phyloP scores from a whole-genome alignment of 2,797 vertebrate species.

The Heliangelus exortis region DNA sequence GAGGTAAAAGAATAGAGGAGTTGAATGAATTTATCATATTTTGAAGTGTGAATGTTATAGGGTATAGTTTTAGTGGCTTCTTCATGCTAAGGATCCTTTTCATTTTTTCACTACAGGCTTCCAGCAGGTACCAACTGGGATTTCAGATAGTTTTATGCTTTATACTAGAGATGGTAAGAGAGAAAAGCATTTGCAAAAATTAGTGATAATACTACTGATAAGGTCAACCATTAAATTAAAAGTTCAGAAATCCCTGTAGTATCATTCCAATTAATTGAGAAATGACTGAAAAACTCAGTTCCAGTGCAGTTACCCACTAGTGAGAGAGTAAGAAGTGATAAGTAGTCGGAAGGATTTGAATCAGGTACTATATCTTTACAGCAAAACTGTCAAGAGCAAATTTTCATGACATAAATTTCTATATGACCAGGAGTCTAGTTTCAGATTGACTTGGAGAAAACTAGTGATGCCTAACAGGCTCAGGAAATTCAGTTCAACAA shows the following conservation, averaged over 20 bases:
- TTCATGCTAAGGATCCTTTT: not conserved
- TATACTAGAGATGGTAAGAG: not conserved
- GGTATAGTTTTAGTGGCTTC: not conserved
- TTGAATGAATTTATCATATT: not conserved
- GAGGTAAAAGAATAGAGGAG: not conserved
- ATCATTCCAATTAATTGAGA: not conserved
- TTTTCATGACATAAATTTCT: not conserved
- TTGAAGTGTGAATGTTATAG: accelerated
- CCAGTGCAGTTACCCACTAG: not conserved
- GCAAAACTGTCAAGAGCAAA: not conserved
- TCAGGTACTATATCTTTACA: not conserved
- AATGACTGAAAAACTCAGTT: not conserved
- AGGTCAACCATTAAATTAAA: not conserved
- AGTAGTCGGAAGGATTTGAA: not conserved
- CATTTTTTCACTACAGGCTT: not conserved
- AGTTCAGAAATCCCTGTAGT: not conserved
- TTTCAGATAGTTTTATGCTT: not conserved
- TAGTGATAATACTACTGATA: not conserved
- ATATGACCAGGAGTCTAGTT: not conserved
- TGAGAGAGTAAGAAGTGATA: not conserved
- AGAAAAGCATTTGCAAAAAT: not conserved
- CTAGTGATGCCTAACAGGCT: not conserved
- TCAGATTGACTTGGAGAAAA: not conserved
- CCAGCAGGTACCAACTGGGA: not conserved
- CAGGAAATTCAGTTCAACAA: not conserved